These are phyloP conservation scores for Peromyscus aztecus DNA, from an alignment of 2,797 vertebrate species.

Conservation along the genomic window DNA sequence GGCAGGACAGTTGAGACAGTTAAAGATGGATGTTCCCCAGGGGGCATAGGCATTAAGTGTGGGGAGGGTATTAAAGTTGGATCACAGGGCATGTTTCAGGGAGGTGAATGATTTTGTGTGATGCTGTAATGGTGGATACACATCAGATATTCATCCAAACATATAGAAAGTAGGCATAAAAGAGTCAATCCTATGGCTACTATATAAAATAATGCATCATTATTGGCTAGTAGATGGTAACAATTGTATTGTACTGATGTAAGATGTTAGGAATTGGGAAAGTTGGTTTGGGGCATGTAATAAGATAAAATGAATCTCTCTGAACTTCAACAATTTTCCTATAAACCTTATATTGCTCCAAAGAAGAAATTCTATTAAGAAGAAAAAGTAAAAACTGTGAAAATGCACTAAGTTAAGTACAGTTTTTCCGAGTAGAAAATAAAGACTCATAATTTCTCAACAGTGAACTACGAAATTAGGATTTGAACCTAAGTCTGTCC, in stretches of 20 bases:
- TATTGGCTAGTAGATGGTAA: background rate
- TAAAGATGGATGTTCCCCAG: background rate
- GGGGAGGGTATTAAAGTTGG: background rate
- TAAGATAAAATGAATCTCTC: background rate
- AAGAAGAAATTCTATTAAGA: background rate
- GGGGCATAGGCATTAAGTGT: background rate
- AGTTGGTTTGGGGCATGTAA: background rate
- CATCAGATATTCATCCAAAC: background rate
- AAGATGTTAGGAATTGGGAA: background rate
- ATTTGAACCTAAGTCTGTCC: background rate
- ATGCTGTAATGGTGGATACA: background rate
- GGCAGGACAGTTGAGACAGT: background rate
- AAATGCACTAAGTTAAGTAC: background rate
- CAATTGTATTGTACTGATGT: background rate
- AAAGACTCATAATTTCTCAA: background rate
- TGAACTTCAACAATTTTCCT: background rate
- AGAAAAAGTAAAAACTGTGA: background rate
- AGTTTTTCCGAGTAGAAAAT: slow-evolving; percentile 10
- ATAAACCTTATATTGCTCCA: background rate
- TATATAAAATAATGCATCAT: background rate
- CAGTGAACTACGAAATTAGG: background rate
- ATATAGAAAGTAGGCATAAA: background rate
- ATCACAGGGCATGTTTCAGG: background rate
- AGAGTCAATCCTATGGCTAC: background rate
- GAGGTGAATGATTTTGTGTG: background rate